Evolutionary conservation across 2,113 vertebrate species (phyloP).

Genomic region (Megaceryle torquata): DNA sequence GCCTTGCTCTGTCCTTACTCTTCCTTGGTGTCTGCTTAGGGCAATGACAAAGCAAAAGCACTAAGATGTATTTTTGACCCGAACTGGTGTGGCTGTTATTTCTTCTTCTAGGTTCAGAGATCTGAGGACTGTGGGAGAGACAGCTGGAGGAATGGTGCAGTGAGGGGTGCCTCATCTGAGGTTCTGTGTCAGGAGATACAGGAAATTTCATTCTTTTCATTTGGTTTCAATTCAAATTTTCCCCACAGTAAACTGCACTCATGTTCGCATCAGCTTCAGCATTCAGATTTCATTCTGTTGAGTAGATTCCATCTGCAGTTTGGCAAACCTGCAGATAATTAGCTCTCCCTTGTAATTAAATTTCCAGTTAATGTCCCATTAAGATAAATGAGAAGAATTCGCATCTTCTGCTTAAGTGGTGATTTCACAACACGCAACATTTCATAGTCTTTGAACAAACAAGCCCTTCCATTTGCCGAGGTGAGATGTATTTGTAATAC

Average conservation of each 20-base stretch:
- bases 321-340: constrained; percentile 53
- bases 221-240: constrained; percentile 3
- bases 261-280: neutral
- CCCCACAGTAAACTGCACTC: neutral
- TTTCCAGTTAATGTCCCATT: constrained; percentile 59
- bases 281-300: constrained; percentile 11
- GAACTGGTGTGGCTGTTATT: neutral
- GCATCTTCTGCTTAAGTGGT: neutral
- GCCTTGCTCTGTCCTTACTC: neutral
- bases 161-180: accelerated
- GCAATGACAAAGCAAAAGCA: neutral
- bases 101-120: neutral
- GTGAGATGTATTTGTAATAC: neutral
- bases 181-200: neutral
- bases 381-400: constrained; percentile 39
- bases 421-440: constrained; percentile 1
- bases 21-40: neutral
- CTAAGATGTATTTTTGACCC: neutral
- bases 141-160: accelerated
- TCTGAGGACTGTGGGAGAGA: neutral
- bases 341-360: constrained; percentile 51
- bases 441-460: constrained; percentile 39
- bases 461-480: neutral
- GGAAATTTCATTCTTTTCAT: neutral
- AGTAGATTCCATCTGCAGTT: constrained; percentile 37